phyloP scores from a whole-genome alignment of 2,797 vertebrate species.

The Acropternis orthonyx region DNA sequence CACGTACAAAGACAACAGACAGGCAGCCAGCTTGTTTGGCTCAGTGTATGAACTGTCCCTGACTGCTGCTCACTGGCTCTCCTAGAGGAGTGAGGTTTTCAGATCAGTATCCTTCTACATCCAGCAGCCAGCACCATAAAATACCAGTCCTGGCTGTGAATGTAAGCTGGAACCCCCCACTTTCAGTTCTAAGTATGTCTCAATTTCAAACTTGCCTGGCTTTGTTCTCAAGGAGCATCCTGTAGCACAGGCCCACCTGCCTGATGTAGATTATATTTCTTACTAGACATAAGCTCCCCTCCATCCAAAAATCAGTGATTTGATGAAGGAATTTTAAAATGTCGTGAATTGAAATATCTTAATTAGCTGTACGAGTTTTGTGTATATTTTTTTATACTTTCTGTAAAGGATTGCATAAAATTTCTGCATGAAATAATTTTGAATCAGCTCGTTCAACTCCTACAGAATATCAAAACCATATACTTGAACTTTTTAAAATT shows the following conservation, averaged over 20 bases:
- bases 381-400: not conserved
- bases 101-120: not conserved
- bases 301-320: not conserved
- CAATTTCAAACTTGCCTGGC: not conserved
- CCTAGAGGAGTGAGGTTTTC: not conserved
- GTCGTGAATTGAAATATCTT: not conserved
- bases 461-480: not conserved
- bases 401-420: not conserved
- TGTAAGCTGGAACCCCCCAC: accelerated
- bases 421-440: not conserved
- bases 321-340: not conserved
- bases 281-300: not conserved
- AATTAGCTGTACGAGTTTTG: not conserved
- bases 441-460: not conserved
- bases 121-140: not conserved
- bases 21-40: not conserved
- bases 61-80: not conserved
- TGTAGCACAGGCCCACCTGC: not conserved
- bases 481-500: not conserved
- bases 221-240: not conserved
- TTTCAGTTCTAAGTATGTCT: not conserved
- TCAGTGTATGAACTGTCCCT: not conserved
- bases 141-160: not conserved
- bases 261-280: not conserved
- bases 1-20: not conserved